phyloP scores from a whole-genome alignment of 2,113 vertebrate genomes.

The Okapia johnstoni region DNA sequence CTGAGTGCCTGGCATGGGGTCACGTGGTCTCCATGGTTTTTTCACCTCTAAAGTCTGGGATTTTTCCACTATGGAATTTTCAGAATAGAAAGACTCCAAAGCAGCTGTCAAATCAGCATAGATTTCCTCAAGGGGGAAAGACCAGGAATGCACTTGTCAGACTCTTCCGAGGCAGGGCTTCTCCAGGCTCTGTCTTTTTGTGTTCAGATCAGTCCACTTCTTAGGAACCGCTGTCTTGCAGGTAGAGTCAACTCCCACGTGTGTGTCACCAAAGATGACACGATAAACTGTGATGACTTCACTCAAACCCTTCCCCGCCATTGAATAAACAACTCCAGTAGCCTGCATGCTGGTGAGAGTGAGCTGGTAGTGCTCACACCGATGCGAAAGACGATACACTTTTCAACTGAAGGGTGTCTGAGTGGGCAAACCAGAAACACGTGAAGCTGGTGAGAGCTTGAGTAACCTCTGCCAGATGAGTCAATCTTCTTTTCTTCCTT shows the following conservation, averaged over 20 bases:
- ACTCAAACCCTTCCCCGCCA: neutral
- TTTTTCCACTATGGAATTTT: neutral
- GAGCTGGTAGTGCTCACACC: fast-evolving
- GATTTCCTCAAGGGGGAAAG: neutral
- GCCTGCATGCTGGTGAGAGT: neutral
- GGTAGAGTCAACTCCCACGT: neutral
- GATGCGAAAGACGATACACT: neutral
- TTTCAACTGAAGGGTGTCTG: neutral
- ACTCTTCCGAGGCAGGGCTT: neutral
- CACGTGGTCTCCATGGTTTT: neutral
- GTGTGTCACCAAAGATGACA: neutral
- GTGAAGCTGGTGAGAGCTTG: neutral
- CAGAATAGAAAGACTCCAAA: conserved; percentile 3
- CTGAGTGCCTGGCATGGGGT: neutral
- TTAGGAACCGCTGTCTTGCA: neutral
- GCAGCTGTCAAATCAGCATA: neutral
- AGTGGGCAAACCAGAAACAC: neutral
- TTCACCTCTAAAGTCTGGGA: neutral
- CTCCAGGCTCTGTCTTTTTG: neutral
- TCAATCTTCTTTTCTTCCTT: neutral
- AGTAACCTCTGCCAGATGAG: neutral
- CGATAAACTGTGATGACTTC: neutral
- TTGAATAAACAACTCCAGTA: neutral
- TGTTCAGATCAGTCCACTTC: neutral
- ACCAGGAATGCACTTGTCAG: neutral